phyloP scores from a whole-genome alignment of 2,113 vertebrate species.

The Climacteris rufus region DNA sequence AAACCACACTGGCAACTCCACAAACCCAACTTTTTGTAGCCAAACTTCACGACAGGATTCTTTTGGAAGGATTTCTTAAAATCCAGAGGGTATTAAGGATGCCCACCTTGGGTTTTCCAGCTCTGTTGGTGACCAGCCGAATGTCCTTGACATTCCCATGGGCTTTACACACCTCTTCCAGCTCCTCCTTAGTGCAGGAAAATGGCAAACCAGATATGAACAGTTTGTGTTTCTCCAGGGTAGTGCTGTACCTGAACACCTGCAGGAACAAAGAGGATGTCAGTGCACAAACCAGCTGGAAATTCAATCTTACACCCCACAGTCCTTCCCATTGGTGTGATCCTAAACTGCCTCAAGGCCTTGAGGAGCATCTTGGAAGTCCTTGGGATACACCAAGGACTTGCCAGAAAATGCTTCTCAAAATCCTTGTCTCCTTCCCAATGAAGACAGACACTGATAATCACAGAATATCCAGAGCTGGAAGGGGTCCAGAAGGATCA shows the following conservation, averaged over 20 bases:
- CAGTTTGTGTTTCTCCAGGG: constrained; percentile 93
- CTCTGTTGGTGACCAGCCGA: constrained; percentile 91
- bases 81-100: background rate
- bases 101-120: constrained; percentile 92
- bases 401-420: background rate
- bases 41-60: background rate
- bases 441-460: background rate
- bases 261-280: constrained; percentile 10
- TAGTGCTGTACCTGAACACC: constrained; percentile 92
- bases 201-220: constrained; percentile 94
- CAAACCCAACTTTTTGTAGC: background rate
- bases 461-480: background rate
- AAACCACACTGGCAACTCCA: background rate
- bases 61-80: background rate
- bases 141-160: constrained; percentile 88
- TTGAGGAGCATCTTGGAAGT: background rate
- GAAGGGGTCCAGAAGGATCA: background rate
- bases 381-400: background rate
- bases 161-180: constrained; percentile 82
- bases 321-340: background rate
- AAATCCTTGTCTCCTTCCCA: background rate
- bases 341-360: background rate
- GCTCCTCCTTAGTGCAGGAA: constrained; percentile 87
- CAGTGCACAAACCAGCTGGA: background rate
- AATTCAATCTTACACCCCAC: background rate